These are phyloP conservation scores for Neolamprologus devosi DNA, from an alignment of 2,113 vertebrate genomes.

Conservation along the genomic window DNA sequence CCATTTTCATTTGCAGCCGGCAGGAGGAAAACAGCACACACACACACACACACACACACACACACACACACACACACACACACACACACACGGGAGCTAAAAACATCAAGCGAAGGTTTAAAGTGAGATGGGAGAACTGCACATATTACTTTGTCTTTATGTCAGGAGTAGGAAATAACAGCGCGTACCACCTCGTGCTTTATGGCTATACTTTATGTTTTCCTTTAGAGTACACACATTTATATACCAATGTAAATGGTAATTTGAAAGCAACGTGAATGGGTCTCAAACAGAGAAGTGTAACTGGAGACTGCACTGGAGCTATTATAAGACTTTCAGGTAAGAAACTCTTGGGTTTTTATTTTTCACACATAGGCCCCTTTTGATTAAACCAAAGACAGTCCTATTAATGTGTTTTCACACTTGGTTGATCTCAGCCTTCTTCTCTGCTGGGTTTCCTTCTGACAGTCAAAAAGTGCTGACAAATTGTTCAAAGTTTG, in stretches of 20 bases:
- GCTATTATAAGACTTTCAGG: background rate
- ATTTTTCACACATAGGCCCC: background rate
- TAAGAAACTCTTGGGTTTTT: background rate
- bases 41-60: background rate
- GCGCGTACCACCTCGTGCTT: background rate
- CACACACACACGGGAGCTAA: background rate
- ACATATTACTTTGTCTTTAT: background rate
- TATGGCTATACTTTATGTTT: background rate
- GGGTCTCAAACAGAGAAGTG: background rate
- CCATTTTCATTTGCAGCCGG: background rate
- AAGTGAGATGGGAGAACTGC: background rate
- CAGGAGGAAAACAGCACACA: background rate
- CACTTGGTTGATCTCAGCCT: background rate
- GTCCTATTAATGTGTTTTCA: background rate
- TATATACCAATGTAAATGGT: background rate
- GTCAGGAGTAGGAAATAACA: background rate
- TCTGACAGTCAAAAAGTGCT: background rate
- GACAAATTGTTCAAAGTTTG: background rate
- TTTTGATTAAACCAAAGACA: background rate
- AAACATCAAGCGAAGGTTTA: background rate
- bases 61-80: background rate
- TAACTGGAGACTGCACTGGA: background rate
- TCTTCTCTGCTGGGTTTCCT: background rate
- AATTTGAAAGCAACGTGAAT: background rate
- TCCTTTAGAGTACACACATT: background rate